A percentile compares a stretch with the other conserved stretches of the same genome.
These are phyloP conservation scores for Listronotus oregonensis DNA, from an alignment of 1,140 invertebrate species.

Conservation along the genomic window DNA sequence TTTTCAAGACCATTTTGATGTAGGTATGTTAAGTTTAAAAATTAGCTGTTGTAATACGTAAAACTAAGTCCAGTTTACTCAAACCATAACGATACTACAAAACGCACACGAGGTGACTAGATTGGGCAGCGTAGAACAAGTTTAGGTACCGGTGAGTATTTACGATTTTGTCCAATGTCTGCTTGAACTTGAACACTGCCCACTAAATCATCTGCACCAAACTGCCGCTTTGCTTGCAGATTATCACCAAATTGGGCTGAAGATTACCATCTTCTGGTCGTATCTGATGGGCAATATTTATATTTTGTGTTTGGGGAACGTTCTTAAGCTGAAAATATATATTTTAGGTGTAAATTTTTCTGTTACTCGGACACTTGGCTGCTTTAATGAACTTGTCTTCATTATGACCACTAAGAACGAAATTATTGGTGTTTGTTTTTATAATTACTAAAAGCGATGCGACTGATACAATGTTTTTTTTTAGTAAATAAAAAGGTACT, in stretches of 20 bases:
- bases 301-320: slow-evolving; percentile 7
- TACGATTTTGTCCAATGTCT: slow-evolving; percentile 39
- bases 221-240: slow-evolving; percentile 26
- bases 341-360: slow-evolving; percentile 6
- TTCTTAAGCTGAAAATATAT: not conserved
- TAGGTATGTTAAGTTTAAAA: no score
- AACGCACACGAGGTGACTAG: slow-evolving; percentile 39
- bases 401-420: not conserved
- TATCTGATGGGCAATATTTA: slow-evolving; percentile 10
- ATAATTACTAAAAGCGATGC: no score
- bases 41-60: not conserved
- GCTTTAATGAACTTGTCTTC: slow-evolving; percentile 6
- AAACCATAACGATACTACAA: slow-evolving; percentile 14
- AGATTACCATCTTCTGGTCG: slow-evolving; percentile 32
- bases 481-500: no score
- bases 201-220: slow-evolving; percentile 38
- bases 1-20: no score
- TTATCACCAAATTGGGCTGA: slow-evolving; percentile 38
- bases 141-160: slow-evolving; percentile 41
- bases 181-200: slow-evolving; percentile 19
- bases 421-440: no score
- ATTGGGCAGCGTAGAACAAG: slow-evolving; percentile 45
- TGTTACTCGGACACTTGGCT: not conserved
- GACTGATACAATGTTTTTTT: no score
- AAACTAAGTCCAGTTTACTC: slow-evolving; percentile 11